Evolutionary conservation across 2,113 vertebrate species (phyloP), one percentile per base, ranked within the genome.

Genomic region (Ochotona princeps): DNA sequence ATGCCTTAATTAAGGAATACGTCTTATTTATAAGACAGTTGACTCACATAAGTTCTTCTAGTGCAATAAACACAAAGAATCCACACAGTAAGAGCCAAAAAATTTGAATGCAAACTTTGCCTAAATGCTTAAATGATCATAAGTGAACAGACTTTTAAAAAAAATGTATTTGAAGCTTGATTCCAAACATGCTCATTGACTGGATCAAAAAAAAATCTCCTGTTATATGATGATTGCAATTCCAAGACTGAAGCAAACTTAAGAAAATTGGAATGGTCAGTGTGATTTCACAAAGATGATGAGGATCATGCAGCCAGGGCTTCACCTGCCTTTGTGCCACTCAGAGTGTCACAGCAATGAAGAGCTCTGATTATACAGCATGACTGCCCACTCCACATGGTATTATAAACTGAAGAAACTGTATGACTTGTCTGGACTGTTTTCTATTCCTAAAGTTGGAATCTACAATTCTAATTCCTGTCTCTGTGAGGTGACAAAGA

Each of bases 271-370:
- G 8, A 26, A 5, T 13, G 17, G 44, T 63, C 30, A 26, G 32
- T 0, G 0, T 44, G 18, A 14, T 10, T n/a, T 13, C 13, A 2
- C 9, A 38, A 75, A 15, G 2, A 57, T 12, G 12, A 14, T 0
- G 1, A 47, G 54, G 63, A 20, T 20, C 6, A 49, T 49, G 14
- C 18, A 7, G 8, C 47, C 28, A 79, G 35, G 20, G 26, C 11
- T 17, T 10, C 0, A 5, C 10, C 25, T 10, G 4, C 7, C 38
- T 10, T 1, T 8, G 8, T 13, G 17, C 17, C 30, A 38, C 32
- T 28, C 4, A 12, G 8, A 2, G 61, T 17, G 17, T 14, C 15
- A 7, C 14, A 0, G 14, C 0, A 0, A 76, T 5, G 17, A 51
- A 69, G 23, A 23, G 5, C 9, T 4, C 4, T 11, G 38, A 35